phyloP scores from a whole-genome alignment of 2,797 vertebrate genomes.

The Pristis pectinata region DNA sequence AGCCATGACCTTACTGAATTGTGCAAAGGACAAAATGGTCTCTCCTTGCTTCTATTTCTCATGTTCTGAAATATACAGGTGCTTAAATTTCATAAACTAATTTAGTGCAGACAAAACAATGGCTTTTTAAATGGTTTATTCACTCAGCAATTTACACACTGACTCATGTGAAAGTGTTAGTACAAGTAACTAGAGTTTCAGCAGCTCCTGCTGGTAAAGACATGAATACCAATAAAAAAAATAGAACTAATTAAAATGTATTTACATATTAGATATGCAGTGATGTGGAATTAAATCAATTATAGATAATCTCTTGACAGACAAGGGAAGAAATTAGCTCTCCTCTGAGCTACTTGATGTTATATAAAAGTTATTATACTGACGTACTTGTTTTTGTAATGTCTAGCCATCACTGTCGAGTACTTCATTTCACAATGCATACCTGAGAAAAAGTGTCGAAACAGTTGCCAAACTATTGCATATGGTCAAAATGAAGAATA shows the following conservation, averaged over 20 bases:
- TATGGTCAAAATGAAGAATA: background rate
- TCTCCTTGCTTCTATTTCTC: too few species aligned
- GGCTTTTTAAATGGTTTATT: too few species aligned
- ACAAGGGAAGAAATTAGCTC: background rate
- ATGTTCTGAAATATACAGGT: too few species aligned
- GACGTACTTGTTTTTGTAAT: background rate
- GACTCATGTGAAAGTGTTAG: background rate
- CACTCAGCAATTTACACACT: too few species aligned
- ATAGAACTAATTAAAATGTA: background rate
- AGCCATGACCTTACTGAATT: too few species aligned
- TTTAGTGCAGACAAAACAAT: too few species aligned
- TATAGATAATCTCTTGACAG: background rate
- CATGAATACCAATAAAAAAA: background rate
- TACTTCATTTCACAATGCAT: background rate
- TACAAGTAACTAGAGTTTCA: background rate
- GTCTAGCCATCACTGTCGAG: background rate
- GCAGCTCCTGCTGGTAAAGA: background rate
- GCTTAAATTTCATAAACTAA: too few species aligned
- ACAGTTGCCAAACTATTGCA: background rate
- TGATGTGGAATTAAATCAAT: conserved; percentile 15
- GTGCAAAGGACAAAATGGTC: too few species aligned
- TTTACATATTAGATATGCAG: background rate
- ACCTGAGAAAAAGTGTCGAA: conserved; percentile 4
- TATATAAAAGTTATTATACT: conserved; percentile 4
- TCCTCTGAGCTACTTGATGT: background rate